phyloP scores from a whole-genome alignment of 2,888 invertebrate species.

The Pterostichus madidus region DNA sequence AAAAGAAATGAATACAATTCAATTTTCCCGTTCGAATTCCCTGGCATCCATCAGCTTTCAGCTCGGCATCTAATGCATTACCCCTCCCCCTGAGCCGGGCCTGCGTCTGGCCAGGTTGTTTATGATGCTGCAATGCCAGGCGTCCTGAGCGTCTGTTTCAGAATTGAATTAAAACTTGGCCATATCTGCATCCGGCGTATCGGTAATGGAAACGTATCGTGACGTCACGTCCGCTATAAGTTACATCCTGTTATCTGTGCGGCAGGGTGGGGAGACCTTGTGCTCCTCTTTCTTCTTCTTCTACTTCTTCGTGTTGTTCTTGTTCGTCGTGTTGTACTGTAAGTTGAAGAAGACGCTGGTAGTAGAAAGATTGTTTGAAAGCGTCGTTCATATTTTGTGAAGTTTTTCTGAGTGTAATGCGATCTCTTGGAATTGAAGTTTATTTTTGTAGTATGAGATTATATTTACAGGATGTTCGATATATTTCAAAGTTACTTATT shows the following conservation, averaged over 20 bases:
- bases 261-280: slow-evolving; percentile 16
- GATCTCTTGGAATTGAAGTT: slow-evolving; percentile 56
- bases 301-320: slow-evolving; percentile 37
- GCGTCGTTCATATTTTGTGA: slow-evolving; percentile 59
- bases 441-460: slow-evolving; percentile 43
- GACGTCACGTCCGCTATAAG: slow-evolving; percentile 64
- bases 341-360: background rate
- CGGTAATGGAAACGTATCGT: slow-evolving; percentile 65
- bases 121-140: slow-evolving; percentile 59
- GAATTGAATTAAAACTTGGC: slow-evolving; percentile 66
- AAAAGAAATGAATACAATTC: slow-evolving; percentile 54
- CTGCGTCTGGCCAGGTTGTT: slow-evolving; percentile 42
- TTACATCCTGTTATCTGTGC: slow-evolving; percentile 62
- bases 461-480: slow-evolving; percentile 25
- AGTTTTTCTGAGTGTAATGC: slow-evolving; percentile 58
- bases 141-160: slow-evolving; percentile 55
- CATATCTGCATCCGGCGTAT: slow-evolving; percentile 66
- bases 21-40: slow-evolving; percentile 55
- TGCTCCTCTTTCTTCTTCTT: slow-evolving; percentile 19
- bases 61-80: slow-evolving; percentile 35
- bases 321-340: background rate
- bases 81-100: slow-evolving; percentile 15
- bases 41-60: slow-evolving; percentile 43
- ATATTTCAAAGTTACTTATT: slow-evolving; percentile 9
- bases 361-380: slow-evolving; percentile 54